Percentiles rank a stretch among this genome's conserved stretches.
phyloP scores from a whole-genome alignment of 2,888 invertebrate genomes.

The Pollenia griseotomentosa region DNA sequence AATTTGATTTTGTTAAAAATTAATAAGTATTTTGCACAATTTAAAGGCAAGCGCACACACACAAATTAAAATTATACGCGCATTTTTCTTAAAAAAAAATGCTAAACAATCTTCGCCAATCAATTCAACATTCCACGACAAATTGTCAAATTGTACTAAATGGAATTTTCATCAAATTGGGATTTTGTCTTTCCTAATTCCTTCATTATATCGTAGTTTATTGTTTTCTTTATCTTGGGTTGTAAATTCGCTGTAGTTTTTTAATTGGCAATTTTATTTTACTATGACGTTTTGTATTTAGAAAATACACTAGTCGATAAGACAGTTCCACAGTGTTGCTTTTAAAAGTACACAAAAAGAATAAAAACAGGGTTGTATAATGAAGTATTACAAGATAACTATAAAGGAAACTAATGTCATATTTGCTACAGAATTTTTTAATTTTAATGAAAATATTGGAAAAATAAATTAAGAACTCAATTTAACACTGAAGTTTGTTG shows the following conservation, averaged over 20 bases:
- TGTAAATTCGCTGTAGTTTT: constrained; percentile 31
- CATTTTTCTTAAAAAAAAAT: constrained; percentile 31
- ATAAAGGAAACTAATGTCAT: too few relatives aligned
- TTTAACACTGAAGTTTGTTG: too few relatives aligned
- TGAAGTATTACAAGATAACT: too few relatives aligned
- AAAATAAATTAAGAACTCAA: too few relatives aligned
- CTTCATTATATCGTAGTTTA: constrained; percentile 50
- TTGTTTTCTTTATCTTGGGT: constrained; percentile 64
- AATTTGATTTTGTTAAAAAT: background rate
- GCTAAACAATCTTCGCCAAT: background rate
- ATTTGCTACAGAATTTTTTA: too few relatives aligned
- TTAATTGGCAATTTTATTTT: constrained; percentile 30
- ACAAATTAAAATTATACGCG: constrained; percentile 49
- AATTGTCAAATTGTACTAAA: constrained; percentile 71
- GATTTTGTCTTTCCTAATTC: constrained; percentile 45
- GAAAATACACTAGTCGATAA: background rate
- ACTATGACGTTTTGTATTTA: constrained; percentile 31
- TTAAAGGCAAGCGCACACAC: constrained; percentile 34
- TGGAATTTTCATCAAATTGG: constrained; percentile 59
- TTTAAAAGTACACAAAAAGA: too few relatives aligned
- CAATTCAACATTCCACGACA: constrained; percentile 63
- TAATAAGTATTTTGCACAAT: constrained; percentile 13
- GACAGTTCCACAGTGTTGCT: constrained; percentile 9
- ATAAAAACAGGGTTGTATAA: too few relatives aligned
- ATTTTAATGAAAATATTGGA: too few relatives aligned